These are phyloP conservation scores for Oconnorella tubifera DNA, from an alignment of 2,888 invertebrate species.

Conservation along the genomic window DNA sequence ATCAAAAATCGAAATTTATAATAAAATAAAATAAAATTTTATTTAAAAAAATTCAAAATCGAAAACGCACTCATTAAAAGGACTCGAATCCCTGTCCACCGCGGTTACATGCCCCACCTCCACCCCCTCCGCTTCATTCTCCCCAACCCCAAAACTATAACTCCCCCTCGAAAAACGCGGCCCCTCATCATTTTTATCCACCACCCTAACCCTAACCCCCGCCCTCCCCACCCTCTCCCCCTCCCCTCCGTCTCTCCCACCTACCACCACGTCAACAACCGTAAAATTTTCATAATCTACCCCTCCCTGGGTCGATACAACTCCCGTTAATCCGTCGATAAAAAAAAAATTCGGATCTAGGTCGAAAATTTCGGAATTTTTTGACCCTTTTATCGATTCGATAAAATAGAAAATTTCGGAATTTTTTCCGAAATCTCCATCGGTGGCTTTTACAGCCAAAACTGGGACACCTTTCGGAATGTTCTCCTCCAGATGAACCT, in stretches of 20 bases:
- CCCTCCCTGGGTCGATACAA: background rate
- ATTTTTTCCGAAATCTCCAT: slow-evolving; percentile 4
- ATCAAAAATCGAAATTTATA: too few species aligned
- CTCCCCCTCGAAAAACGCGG: background rate
- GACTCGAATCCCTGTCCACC: slow-evolving; percentile 8
- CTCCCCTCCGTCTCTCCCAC: background rate
- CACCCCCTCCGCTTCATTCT: slow-evolving; percentile 1
- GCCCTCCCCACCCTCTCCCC: background rate
- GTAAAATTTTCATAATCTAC: slow-evolving; percentile 5
- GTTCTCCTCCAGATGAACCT: background rate
- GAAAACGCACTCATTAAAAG: background rate
- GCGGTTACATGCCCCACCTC: slow-evolving; percentile 3
- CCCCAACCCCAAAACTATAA: slow-evolving; percentile 7
- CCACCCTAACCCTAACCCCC: background rate
- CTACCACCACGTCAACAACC: background rate
- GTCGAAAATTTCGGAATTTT: too few species aligned
- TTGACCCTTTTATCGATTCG: background rate
- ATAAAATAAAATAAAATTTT: too few species aligned
- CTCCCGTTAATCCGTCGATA: slow-evolving; percentile 4
- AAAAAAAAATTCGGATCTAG: too few species aligned
- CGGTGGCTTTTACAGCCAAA: background rate
- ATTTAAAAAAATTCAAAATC: too few species aligned
- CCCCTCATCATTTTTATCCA: slow-evolving; percentile 12
- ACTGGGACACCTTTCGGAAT: background rate
- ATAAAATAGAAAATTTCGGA: slow-evolving; percentile 1